These are phyloP conservation scores for Nycticorax nycticorax DNA, from an alignment of 2,113 vertebrate genomes.

Conservation along the genomic window DNA sequence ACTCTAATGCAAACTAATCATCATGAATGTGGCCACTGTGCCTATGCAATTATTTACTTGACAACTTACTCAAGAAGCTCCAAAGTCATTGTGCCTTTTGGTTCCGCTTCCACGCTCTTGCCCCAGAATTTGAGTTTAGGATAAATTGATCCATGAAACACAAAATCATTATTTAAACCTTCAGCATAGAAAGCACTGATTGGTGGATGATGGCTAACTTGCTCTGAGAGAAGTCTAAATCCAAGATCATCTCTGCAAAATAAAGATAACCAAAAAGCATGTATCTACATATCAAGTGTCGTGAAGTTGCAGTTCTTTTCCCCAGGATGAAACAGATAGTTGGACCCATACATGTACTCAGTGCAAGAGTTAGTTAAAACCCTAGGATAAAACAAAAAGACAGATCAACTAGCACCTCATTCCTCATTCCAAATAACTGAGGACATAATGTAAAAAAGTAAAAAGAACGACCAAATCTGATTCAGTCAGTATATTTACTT, in stretches of 20 bases:
- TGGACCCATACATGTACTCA: neutral
- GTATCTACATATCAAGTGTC: accelerated
- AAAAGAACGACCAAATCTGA: neutral
- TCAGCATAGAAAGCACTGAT: slow-evolving; percentile 97
- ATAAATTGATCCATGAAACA: slow-evolving; percentile 97
- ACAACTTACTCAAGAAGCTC: slow-evolving; percentile 92
- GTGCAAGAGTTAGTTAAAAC: neutral
- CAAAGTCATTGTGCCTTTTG: slow-evolving; percentile 94
- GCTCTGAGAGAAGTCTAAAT: slow-evolving; percentile 94
- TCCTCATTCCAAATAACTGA: neutral
- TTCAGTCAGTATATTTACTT: neutral
- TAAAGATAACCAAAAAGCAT: neutral
- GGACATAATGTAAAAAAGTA: neutral
- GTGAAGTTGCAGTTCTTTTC: neutral
- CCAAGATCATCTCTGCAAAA: slow-evolving; percentile 91
- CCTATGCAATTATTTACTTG: neutral
- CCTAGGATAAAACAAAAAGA: neutral
- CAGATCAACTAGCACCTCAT: neutral
- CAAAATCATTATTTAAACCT: slow-evolving; percentile 90
- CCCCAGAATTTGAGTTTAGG: slow-evolving; percentile 99
- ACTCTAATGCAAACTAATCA: neutral
- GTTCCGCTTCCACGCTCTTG: slow-evolving; percentile 97
- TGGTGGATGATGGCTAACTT: slow-evolving; percentile 98
- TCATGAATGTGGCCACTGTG: neutral
- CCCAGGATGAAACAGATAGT: neutral